Percentiles rank a stretch among this genome's conserved stretches.
Evolutionary conservation across 2,797 vertebrate genomes (phyloP).

Genomic region (Dallia pectoralis): DNA sequence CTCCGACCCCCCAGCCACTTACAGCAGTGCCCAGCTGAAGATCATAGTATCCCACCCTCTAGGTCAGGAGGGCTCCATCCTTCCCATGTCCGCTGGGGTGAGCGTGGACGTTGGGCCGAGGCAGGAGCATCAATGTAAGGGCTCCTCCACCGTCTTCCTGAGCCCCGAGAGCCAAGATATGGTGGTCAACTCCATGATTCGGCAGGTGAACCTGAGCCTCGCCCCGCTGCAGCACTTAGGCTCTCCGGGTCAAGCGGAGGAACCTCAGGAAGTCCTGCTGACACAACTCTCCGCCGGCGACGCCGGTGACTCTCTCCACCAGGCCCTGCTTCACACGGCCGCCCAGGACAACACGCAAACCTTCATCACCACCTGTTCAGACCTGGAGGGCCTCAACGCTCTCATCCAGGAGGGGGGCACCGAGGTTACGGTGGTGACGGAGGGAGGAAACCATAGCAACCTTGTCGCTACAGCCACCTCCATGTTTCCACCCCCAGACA

Average conservation of each 20-base stretch:
- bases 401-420: slow-evolving; percentile 89
- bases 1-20: slow-evolving; percentile 62
- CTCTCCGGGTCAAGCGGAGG: slow-evolving; percentile 54
- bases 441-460: slow-evolving; percentile 45
- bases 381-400: slow-evolving; percentile 90
- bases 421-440: slow-evolving; percentile 89
- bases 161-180: slow-evolving; percentile 67
- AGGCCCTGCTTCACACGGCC: slow-evolving; percentile 72
- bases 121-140: slow-evolving; percentile 46
- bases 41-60: slow-evolving; percentile 86
- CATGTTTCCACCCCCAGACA: slow-evolving; percentile 43
- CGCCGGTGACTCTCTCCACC: slow-evolving; percentile 67
- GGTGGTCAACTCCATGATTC: slow-evolving; percentile 82
- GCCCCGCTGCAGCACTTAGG: slow-evolving; percentile 68
- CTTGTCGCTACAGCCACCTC: slow-evolving; percentile 45
- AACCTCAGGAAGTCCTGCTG: slow-evolving; percentile 78
- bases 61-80: slow-evolving; percentile 62
- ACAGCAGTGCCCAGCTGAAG: slow-evolving; percentile 81
- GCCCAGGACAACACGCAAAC: slow-evolving; percentile 72
- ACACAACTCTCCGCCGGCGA: slow-evolving; percentile 69
- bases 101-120: slow-evolving; percentile 52
- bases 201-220: slow-evolving; percentile 85
- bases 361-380: slow-evolving; percentile 87
- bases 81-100: slow-evolving; percentile 67
- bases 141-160: slow-evolving; percentile 58